Conservation (phyloP, 2,797 vertebrate species). For the Chelon labrosus region DNA sequence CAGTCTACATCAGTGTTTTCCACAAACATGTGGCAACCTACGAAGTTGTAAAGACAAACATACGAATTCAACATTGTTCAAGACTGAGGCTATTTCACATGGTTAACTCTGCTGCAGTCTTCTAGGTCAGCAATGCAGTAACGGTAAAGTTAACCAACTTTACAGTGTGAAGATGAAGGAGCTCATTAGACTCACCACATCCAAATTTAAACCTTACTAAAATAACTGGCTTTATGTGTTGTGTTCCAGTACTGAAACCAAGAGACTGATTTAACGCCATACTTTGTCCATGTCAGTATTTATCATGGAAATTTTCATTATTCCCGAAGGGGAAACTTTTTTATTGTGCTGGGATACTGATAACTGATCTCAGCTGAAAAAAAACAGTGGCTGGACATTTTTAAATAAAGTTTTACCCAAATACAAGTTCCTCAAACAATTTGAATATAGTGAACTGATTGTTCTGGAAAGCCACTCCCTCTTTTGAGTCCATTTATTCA, state of each 20-base stretch:
- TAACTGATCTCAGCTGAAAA: constrained; percentile 9
- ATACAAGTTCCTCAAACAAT: too few relatives aligned
- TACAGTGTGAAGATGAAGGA: constrained; percentile 17
- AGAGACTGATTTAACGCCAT: not conserved
- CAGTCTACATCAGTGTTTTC: constrained; percentile 22
- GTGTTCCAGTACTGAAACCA: not conserved
- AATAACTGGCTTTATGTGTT: not conserved
- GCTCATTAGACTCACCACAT: constrained; percentile 9
- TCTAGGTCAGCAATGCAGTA: constrained; percentile 37
- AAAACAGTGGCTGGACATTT: not conserved
- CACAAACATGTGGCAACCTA: constrained; percentile 19
- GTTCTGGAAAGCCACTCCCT: not conserved
- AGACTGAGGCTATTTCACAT: constrained; percentile 12
- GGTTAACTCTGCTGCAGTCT: constrained; percentile 33
- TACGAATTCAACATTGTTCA: constrained; percentile 25
- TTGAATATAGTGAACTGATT: not conserved
- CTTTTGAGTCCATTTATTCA: not conserved
- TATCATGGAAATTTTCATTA: too few relatives aligned
- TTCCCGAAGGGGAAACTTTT: not conserved
- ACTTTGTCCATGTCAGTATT: not conserved
- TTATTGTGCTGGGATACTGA: not conserved
- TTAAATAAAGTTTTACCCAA: not conserved
- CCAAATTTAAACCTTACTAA: not conserved
- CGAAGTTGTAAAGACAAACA: constrained; percentile 26
- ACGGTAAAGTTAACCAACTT: constrained; percentile 38